These are phyloP conservation scores for Sterrhoptilus dennistouni DNA, from an alignment of 2,113 vertebrate genomes.

Conservation along the genomic window DNA sequence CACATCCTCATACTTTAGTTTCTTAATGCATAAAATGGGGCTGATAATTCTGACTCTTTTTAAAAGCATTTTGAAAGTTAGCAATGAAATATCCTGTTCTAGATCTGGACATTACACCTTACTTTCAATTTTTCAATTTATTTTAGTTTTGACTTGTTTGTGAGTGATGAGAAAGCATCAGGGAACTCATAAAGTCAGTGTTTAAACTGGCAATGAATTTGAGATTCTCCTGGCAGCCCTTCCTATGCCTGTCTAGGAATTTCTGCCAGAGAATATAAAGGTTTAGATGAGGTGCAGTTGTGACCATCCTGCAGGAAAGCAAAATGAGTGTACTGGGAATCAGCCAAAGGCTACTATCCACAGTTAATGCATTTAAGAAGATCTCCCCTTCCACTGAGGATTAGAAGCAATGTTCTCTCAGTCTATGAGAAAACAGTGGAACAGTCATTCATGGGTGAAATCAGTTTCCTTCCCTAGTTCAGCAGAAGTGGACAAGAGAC, in stretches of 20 bases:
- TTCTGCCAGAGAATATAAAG: background rate
- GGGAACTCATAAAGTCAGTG: background rate
- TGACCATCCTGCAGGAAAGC: background rate
- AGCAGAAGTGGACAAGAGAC: background rate
- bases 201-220: background rate
- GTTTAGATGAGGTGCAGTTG: background rate
- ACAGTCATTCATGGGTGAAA: background rate
- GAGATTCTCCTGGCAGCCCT: background rate
- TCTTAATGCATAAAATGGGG: background rate
- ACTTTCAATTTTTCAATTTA: background rate
- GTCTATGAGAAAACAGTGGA: background rate
- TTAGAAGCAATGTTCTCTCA: background rate
- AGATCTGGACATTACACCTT: background rate
- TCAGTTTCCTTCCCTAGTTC: background rate
- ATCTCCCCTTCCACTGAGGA: background rate
- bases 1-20: background rate
- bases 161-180: background rate
- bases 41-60: background rate
- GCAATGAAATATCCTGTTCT: background rate
- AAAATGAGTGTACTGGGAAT: background rate
- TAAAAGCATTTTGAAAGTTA: background rate
- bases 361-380: background rate
- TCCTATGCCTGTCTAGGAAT: background rate
- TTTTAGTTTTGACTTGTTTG: constrained; percentile 10
- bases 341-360: background rate